phyloP scores from a whole-genome alignment of 2,113 vertebrate genomes.

The Cryptomyrus ogoouensis region DNA sequence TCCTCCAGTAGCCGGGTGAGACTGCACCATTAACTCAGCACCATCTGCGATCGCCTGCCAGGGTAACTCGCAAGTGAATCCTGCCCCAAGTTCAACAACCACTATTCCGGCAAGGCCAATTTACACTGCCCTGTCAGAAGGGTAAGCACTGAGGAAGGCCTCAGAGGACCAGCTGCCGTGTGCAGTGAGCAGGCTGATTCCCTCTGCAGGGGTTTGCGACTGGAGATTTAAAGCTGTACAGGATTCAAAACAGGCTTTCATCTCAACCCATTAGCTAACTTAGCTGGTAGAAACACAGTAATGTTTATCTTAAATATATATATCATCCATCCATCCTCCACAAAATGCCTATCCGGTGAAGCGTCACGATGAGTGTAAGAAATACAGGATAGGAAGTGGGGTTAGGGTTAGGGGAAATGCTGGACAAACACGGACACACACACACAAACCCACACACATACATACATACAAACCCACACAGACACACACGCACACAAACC shows the following conservation, averaged over 20 bases:
- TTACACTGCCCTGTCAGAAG: neutral
- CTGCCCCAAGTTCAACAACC: neutral
- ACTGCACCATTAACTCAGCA: neutral
- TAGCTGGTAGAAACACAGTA: neutral
- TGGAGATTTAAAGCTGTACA: neutral
- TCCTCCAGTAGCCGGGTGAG: neutral
- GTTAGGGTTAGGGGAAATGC: neutral
- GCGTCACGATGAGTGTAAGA: neutral
- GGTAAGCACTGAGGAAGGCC: neutral
- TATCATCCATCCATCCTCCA: neutral
- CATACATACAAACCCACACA: neutral
- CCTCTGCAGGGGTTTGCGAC: neutral
- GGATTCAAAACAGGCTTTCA: neutral
- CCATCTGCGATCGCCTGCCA: neutral
- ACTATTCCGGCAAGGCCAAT: neutral
- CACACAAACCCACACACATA: no score
- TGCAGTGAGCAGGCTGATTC: neutral
- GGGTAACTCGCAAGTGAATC: neutral
- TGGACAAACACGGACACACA: neutral
- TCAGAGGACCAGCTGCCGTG: neutral
- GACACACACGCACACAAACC: neutral
- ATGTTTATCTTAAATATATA: neutral
- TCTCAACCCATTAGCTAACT: neutral
- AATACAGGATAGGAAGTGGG: neutral
- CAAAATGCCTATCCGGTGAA: neutral